Evolutionary conservation across 2,888 invertebrate species (phyloP).

Genomic region (Parasteatoda lunata): DNA sequence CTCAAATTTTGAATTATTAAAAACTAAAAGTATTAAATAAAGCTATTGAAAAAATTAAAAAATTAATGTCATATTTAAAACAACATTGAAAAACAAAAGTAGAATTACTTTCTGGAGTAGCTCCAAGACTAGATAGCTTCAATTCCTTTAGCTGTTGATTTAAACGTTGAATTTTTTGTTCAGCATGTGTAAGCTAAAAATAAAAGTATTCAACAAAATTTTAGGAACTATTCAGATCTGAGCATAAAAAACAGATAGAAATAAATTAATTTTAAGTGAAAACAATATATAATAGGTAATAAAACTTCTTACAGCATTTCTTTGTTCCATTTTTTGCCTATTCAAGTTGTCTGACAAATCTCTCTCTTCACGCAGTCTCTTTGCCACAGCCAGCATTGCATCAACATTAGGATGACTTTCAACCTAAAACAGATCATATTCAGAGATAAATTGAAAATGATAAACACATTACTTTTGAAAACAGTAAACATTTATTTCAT

Average conservation of each 20-base stretch:
- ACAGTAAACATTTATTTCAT: too few species aligned
- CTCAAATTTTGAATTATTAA: too few species aligned
- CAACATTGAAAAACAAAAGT: too few species aligned
- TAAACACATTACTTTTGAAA: too few species aligned
- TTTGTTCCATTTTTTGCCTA: constrained; percentile 79
- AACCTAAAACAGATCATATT: constrained; percentile 73
- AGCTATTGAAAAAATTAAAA: too few species aligned
- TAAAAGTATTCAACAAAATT: neutral
- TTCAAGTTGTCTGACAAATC: constrained; percentile 79
- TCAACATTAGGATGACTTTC: constrained; percentile 82
- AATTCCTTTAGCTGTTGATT: constrained; percentile 82
- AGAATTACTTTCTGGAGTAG: constrained; percentile 79
- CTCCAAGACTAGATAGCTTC: constrained; percentile 77
- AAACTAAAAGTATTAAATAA: too few species aligned
- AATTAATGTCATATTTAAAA: too few species aligned
- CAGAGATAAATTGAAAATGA: too few species aligned
- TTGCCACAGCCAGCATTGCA: constrained; percentile 79
- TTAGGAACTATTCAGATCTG: neutral
- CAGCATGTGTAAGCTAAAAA: constrained; percentile 76
- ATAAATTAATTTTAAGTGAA: neutral
- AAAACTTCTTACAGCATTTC: constrained; percentile 74
- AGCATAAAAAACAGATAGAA: neutral
- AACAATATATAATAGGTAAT: neutral
- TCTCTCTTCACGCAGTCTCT: constrained; percentile 78
- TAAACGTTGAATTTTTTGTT: constrained; percentile 79